A percentile compares a stretch with the other conserved stretches of the same genome.
These are phyloP conservation scores for Conistra vaccinii DNA, from an alignment of 2,888 invertebrate genomes.

Conservation along the genomic window DNA sequence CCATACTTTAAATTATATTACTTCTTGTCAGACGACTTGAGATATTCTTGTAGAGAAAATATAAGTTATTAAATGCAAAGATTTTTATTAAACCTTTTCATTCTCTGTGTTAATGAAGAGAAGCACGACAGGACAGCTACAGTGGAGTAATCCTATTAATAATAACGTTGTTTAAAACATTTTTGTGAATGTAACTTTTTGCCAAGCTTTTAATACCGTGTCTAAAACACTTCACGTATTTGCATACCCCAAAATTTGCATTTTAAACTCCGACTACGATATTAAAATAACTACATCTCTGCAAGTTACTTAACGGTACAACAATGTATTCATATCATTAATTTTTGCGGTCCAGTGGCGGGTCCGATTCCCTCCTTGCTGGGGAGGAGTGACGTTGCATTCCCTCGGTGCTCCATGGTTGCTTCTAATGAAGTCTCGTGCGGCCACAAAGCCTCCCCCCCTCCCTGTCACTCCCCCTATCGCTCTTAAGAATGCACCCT, in stretches of 20 bases:
- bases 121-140: not conserved
- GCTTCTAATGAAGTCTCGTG: conserved; percentile 85
- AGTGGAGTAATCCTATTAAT: not conserved
- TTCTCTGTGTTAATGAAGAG: not conserved
- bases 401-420: conserved; percentile 75
- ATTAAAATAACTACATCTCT: conserved; percentile 34
- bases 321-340: conserved; percentile 57
- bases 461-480: conserved; percentile 69
- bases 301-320: conserved; percentile 26
- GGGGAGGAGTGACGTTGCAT: conserved; percentile 76
- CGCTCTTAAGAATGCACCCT: conserved; percentile 69
- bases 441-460: conserved; percentile 75
- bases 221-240: conserved; percentile 44
- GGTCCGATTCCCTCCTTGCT: conserved; percentile 57
- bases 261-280: conserved; percentile 17
- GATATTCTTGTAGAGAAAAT: conserved; percentile 20
- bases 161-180: not conserved
- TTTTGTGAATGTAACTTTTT: conserved; percentile 4
- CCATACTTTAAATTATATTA: conserved; percentile 29
- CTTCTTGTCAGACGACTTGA: conserved; percentile 27
- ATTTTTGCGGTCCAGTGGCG: conserved; percentile 55
- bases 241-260: conserved; percentile 38
- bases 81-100: not conserved
- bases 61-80: conserved; percentile 5
- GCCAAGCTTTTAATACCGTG: conserved; percentile 5